Percentiles rank a stretch among this genome's conserved stretches.
Conservation (phyloP, 2,113 vertebrate species). For the Scytalopus superciliaris region DNA sequence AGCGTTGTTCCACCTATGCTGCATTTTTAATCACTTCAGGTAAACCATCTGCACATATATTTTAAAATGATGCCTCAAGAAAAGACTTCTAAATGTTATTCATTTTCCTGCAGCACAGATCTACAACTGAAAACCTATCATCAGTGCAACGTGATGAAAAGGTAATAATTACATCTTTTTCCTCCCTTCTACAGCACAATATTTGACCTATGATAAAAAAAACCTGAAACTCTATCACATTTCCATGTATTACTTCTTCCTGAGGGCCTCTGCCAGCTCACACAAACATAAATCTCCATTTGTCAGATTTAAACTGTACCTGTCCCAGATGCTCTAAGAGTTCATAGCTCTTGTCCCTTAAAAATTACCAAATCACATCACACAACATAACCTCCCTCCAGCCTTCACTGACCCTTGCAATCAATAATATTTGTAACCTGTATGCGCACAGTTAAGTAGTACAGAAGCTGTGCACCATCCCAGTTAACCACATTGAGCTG, state of each 20-base stretch:
- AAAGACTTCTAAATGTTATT: slow-evolving; percentile 45
- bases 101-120: slow-evolving; percentile 61
- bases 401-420: slow-evolving; percentile 62
- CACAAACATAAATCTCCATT: slow-evolving; percentile 75
- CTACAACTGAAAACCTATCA: slow-evolving; percentile 70
- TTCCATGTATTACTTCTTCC: slow-evolving; percentile 79
- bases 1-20: background rate
- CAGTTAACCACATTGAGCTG: slow-evolving; percentile 74
- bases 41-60: slow-evolving; percentile 53
- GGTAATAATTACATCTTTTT: slow-evolving; percentile 77
- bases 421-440: slow-evolving; percentile 75
- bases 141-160: slow-evolving; percentile 72
- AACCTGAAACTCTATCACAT: slow-evolving; percentile 66
- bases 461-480: slow-evolving; percentile 63
- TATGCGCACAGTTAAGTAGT: slow-evolving; percentile 60
- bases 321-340: slow-evolving; percentile 48
- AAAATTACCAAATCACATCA: slow-evolving; percentile 67
- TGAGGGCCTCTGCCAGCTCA: slow-evolving; percentile 71
- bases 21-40: slow-evolving; percentile 54
- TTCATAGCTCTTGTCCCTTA: slow-evolving; percentile 68
- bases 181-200: slow-evolving; percentile 41
- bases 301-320: slow-evolving; percentile 73
- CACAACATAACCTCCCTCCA: slow-evolving; percentile 36
- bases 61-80: slow-evolving; percentile 55
- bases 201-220: slow-evolving; percentile 72